Base-by-base conservation (phyloP, 2,888 invertebrate species). In the Drosophila yooni region DNA sequence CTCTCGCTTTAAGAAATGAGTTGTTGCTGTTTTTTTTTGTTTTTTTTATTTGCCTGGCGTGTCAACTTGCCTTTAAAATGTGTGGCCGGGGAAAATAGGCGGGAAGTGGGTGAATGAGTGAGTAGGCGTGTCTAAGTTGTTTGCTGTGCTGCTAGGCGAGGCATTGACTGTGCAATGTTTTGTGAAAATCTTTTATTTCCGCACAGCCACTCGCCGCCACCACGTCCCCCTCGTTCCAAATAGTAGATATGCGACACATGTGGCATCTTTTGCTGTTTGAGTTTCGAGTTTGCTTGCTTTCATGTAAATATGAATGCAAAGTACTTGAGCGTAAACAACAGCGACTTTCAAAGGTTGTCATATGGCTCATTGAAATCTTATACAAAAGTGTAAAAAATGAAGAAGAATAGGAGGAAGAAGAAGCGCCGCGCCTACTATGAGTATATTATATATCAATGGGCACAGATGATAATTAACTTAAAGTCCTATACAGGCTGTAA, bases 171-270 rank as follows among this genome's bases (percentile, higher is more conserved):
- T 72, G 88, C 84, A 87, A 81, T 84, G 82, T 74, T 62, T 85
- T 89, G 90, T 85, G 48, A 85, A 46, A 85, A 88, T 85, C 77
- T 89, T 85, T 85, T 85, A 89, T 89, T 89, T 85, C 86, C 85
- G 70, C 63, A 46, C 62, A 54, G 52, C 31, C 40, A 18, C 31
- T 36, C 25, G 31, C 29, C 18, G 21, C 7, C 53, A 10, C 3
- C 40, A 2, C 15, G 3, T 18, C 7, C 3, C 2, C 2, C 25
- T 5, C 21, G 11, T 51, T 13, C 36, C n/a, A 51, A 33, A 48
- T 15, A 6, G 40, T 5, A 33, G 31, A 59, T 38, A 33, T n/a
- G 46, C 38, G 53, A 59, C 74, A 70, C 67, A 74, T 70, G 70
- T 74, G 82, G 57, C 74, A 64, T 50, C 66, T 68, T 74, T 57